Evolutionary conservation across 1,140 invertebrate genomes (phyloP), one percentile per base, ranked within the genome.

Genomic region (Procambarus clarkii): DNA sequence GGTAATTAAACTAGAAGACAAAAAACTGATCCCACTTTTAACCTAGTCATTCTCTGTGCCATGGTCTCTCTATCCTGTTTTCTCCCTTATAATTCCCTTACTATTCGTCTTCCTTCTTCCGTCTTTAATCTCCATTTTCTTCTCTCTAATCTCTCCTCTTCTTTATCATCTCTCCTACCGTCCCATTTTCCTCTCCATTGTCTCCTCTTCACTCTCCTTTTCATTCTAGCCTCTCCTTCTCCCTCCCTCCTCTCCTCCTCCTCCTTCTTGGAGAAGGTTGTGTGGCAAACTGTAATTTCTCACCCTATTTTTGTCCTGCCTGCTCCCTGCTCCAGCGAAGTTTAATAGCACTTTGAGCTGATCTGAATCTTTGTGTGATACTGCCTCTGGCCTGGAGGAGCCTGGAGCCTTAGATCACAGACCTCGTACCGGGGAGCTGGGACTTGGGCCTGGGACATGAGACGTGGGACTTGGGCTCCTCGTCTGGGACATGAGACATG

Each of bases 231-330:
- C 24, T 34, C 4, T 11, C 11, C 24, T 74, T n/a, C 11, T 11
- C 69, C 34, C 69, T 34, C 11, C 69, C n/a, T 34, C 4, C 3
- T 24, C 69, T 11, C 69, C n/a, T 34, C n/a, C 24, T 5, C 69
- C 69, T 9, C 11, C n/a, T 74, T n/a, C 3, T n/a, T 4, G 69
- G n/a, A 74, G 69, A 34, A 74, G 69, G n/a, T 24, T 74, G n/a
- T 74, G 69, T 74, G 24, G n/a, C 69, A 74, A 74, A 74, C 69
- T 74, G 69, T 74, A 74, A 74, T 74, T 74, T 74, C 69, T 74
- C 69, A 74, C 69, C 69, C n/a, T 7, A 74, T 74, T 74, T 74
- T 74, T 74, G 69, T 11, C 11, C 5, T 4, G 24, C 69, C 24
- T 34, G n/a, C 69, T 74, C 69, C 11, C 69, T 34, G 69, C 69